Evolutionary conservation across 2,113 vertebrate species (phyloP).

Genomic region (Podarcis raffonei): DNA sequence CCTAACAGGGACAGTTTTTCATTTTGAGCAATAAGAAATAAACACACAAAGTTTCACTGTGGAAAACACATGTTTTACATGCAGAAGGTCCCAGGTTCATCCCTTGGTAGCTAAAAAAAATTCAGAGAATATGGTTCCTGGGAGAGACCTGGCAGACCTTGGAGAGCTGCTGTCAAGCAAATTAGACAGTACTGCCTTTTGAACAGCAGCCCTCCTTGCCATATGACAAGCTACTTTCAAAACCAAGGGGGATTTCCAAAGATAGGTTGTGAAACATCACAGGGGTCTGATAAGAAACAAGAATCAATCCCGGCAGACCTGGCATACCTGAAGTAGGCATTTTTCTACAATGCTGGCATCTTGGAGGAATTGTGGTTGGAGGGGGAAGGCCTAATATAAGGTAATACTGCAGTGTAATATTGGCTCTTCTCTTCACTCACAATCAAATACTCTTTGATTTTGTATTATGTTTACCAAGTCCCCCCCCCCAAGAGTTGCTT

Average conservation of each 20-base stretch:
- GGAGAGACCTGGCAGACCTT: not conserved
- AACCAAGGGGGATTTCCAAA: not conserved
- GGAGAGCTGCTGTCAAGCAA: not conserved
- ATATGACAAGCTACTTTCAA: not conserved
- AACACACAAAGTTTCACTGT: not conserved
- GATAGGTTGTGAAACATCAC: not conserved
- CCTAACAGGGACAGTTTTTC: not conserved
- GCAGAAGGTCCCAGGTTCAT: not conserved
- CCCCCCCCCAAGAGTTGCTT: too few species aligned
- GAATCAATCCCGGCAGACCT: not conserved
- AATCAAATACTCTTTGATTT: not conserved
- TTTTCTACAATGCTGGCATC: not conserved
- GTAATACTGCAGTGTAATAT: not conserved
- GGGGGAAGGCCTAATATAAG: not conserved
- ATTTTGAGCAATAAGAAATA: not conserved
- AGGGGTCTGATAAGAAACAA: not conserved
- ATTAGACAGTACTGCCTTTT: not conserved
- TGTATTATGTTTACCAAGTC: not conserved
- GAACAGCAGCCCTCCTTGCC: not conserved
- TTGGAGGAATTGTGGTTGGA: not conserved
- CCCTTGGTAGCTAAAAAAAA: not conserved
- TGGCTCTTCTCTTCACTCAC: not conserved
- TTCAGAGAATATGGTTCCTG: not conserved
- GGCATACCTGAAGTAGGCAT: not conserved
- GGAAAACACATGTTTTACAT: not conserved